Evolutionary conservation across 2,797 vertebrate genomes (phyloP).

Genomic region (Trematomus bernacchii): DNA sequence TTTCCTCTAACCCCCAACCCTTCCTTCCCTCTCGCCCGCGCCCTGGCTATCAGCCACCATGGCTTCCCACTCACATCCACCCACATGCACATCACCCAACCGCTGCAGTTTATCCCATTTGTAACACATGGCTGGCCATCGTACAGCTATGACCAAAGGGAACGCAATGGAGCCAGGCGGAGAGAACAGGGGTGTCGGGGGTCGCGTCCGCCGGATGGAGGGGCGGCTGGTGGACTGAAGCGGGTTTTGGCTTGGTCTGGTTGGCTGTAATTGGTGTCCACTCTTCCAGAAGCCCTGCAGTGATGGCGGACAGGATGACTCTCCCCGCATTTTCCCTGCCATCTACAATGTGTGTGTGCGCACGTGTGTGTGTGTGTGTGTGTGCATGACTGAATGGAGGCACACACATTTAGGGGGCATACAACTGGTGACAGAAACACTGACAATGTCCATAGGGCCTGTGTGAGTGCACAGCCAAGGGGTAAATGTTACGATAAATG

Average conservation of each 20-base stretch:
- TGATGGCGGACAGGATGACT: conserved; percentile 74
- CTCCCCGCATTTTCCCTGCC: conserved; percentile 70
- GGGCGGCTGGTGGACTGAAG: conserved; percentile 72
- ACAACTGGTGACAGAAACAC: conserved; percentile 73
- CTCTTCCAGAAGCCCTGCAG: conserved; percentile 79
- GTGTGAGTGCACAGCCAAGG: conserved; percentile 63
- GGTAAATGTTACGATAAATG: conserved; percentile 63
- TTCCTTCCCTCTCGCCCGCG: conserved; percentile 19
- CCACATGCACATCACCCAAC: conserved; percentile 64
- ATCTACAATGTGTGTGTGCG: conserved; percentile 55
- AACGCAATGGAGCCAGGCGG: conserved; percentile 58
- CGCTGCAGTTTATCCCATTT: conserved; percentile 82
- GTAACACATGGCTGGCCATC: conserved; percentile 77
- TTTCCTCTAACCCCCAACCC: conserved; percentile 27
- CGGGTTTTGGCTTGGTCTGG: conserved; percentile 71
- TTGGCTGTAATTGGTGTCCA: conserved; percentile 77
- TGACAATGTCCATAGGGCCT: conserved; percentile 65
- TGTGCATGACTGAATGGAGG: conserved; percentile 37
- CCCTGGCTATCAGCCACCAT: conserved; percentile 53
- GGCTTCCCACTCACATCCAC: conserved; percentile 63
- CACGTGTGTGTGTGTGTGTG: conserved; percentile 23
- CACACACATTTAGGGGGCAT: conserved; percentile 54
- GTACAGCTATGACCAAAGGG: conserved; percentile 71
- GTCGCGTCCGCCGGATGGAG: conserved; percentile 63
- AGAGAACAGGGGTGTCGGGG: conserved; percentile 58